Percentiles rank a stretch among this genome's conserved stretches.
These are phyloP conservation scores for Scartelaos histophorus DNA, from an alignment of 2,113 vertebrate species.

Conservation along the genomic window DNA sequence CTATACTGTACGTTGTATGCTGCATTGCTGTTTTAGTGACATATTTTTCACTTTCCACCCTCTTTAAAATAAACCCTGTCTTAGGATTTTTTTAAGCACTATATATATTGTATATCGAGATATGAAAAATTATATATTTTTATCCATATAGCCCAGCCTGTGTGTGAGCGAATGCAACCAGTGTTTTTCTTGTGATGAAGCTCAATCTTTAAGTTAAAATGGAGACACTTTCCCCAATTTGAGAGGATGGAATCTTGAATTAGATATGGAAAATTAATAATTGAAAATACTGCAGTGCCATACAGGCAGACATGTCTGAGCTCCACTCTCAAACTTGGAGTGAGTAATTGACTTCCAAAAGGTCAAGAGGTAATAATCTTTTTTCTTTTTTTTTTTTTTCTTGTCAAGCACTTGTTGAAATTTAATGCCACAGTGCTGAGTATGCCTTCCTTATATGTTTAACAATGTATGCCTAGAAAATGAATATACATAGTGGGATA, in stretches of 20 bases:
- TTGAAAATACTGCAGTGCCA: constrained; percentile 41
- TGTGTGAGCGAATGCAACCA: constrained; percentile 28
- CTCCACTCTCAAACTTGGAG: constrained; percentile 19
- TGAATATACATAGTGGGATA: not conserved
- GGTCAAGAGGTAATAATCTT: constrained; percentile 16
- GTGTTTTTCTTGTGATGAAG: constrained; percentile 32
- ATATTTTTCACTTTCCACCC: too few relatives aligned
- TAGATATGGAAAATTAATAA: constrained; percentile 64
- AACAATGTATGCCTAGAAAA: not conserved
- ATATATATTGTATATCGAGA: too few relatives aligned
- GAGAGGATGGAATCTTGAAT: constrained; percentile 54
- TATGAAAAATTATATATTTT: too few relatives aligned
- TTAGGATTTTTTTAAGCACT: too few relatives aligned
- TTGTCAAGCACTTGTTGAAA: constrained; percentile 38
- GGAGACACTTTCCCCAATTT: constrained; percentile 31
- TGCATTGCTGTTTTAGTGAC: too few relatives aligned
- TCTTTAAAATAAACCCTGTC: too few relatives aligned
- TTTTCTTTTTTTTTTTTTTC: too few relatives aligned
- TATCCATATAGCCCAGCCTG: too few relatives aligned
- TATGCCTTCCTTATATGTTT: not conserved
- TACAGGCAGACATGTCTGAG: constrained; percentile 18
- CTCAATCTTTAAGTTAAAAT: constrained; percentile 43
- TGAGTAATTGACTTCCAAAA: constrained; percentile 37
- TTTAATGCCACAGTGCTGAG: constrained; percentile 37
- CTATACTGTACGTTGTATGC: too few relatives aligned